Percentiles rank a stretch among this genome's conserved stretches.
These are phyloP conservation scores for Euura lappo DNA, from an alignment of 1,140 invertebrate species.

Conservation along the genomic window DNA sequence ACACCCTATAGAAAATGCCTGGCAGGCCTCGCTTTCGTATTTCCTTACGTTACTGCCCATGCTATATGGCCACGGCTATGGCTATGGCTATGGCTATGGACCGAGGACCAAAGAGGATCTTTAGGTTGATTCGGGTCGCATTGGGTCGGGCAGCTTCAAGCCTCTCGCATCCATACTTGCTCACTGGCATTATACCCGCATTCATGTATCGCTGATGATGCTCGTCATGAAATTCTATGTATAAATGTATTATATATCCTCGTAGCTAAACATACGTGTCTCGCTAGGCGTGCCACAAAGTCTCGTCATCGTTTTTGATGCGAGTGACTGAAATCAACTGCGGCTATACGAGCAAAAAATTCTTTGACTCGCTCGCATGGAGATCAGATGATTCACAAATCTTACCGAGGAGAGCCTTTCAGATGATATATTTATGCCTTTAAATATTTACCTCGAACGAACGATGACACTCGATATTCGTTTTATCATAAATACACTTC, in stretches of 20 bases:
- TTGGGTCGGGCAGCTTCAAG: background rate
- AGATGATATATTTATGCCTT: too few relatives aligned
- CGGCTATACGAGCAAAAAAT: background rate
- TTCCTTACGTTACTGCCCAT: background rate
- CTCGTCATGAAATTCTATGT: background rate
- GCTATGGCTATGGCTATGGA: too few relatives aligned
- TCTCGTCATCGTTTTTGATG: background rate
- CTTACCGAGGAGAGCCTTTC: too few relatives aligned
- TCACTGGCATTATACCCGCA: background rate
- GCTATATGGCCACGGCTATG: too few relatives aligned
- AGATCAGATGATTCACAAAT: too few relatives aligned
- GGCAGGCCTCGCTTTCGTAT: background rate
- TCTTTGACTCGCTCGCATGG: too few relatives aligned
- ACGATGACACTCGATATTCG: too few relatives aligned
- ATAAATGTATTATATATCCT: background rate
- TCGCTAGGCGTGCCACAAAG: background rate
- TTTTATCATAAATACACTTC: too few relatives aligned
- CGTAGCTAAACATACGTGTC: background rate
- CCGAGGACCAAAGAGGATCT: too few relatives aligned
- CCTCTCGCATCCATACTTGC: background rate
- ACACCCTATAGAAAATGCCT: conserved; percentile 1
- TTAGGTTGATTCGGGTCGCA: background rate
- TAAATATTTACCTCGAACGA: too few relatives aligned
- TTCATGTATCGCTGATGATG: background rate
- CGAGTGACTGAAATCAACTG: background rate